These are phyloP conservation scores for Oceanodroma leucorhoa DNA, from an alignment of 2,797 vertebrate genomes.

Conservation along the genomic window DNA sequence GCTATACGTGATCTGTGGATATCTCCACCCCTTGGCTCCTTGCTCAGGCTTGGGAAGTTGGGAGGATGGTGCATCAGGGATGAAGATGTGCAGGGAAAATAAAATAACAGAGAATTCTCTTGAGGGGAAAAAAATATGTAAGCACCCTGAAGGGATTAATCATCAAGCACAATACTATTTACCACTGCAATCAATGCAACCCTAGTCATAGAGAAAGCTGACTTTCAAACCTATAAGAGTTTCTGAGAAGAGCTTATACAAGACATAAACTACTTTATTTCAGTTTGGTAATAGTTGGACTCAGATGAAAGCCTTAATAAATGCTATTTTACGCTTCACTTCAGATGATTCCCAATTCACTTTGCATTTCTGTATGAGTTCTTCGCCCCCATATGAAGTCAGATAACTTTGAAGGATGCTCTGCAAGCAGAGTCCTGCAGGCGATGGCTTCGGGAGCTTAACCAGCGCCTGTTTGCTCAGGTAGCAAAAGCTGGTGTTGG, in stretches of 20 bases:
- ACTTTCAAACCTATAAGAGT: neutral
- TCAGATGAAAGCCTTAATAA: neutral
- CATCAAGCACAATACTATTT: neutral
- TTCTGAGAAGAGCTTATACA: neutral
- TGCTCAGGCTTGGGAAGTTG: neutral
- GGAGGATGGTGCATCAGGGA: neutral
- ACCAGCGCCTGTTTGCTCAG: neutral
- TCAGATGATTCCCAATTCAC: neutral
- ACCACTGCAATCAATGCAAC: neutral
- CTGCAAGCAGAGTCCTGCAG: neutral
- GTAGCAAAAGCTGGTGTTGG: neutral
- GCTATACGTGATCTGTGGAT: neutral
- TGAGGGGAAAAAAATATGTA: neutral
- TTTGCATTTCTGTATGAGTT: neutral
- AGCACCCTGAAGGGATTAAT: neutral
- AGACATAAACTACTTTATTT: neutral
- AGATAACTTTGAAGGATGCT: neutral
- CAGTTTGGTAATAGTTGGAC: neutral
- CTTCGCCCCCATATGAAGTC: neutral
- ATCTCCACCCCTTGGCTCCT: neutral
- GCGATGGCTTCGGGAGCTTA: rapidly evolving
- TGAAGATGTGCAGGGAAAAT: neutral
- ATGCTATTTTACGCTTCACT: neutral
- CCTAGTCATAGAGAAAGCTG: neutral
- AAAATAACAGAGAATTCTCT: neutral